phyloP scores from a whole-genome alignment of 2,888 invertebrate genomes.

The Neelides folsomi region DNA sequence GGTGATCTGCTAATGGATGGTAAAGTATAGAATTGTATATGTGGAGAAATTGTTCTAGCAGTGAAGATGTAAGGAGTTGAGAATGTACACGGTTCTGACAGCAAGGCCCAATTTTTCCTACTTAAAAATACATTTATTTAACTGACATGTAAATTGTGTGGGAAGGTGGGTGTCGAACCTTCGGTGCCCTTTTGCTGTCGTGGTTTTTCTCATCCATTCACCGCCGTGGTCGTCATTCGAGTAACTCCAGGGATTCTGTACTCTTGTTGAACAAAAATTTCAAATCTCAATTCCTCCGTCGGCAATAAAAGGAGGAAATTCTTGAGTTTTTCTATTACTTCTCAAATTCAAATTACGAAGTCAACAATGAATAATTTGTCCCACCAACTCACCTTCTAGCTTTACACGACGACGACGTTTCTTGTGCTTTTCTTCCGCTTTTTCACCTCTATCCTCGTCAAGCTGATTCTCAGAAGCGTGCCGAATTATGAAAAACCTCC shows the following conservation, averaged over 20 bases:
- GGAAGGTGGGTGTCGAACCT: constrained; percentile 14
- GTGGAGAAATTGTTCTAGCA: not conserved
- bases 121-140: constrained; percentile 23
- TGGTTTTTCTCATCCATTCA: constrained; percentile 20
- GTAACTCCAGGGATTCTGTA: too few species aligned
- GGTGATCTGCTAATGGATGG: too few species aligned
- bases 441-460: constrained; percentile 1
- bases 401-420: not conserved
- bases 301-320: constrained; percentile 11
- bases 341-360: constrained; percentile 12
- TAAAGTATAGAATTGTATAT: too few species aligned
- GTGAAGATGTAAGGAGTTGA: not conserved
- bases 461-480: constrained; percentile 12
- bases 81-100: constrained; percentile 6
- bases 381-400: not conserved
- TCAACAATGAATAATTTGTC: constrained; percentile 1
- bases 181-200: constrained; percentile 20
- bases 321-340: constrained; percentile 7
- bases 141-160: constrained; percentile 24
- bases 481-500: constrained; percentile 8
- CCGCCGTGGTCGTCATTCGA: not conserved
- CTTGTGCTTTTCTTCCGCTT: not conserved
- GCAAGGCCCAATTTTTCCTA: constrained; percentile 14
- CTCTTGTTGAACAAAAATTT: not conserved
- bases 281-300: not conserved